phyloP scores from a whole-genome alignment of 2,888 invertebrate genomes.

The Metellina segmentata region DNA sequence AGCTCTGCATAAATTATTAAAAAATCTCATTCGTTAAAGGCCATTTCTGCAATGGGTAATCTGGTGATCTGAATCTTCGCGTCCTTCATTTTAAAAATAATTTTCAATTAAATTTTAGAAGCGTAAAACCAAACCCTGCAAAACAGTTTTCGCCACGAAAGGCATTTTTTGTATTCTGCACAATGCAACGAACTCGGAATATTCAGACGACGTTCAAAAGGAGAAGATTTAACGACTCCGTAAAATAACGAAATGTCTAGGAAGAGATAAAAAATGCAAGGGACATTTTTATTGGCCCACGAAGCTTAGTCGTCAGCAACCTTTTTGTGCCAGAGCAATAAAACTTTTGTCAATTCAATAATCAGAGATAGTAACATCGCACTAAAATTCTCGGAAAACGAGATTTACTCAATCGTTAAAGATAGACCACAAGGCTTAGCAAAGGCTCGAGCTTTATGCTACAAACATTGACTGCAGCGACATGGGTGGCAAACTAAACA shows the following conservation, averaged over 20 bases:
- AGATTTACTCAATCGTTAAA: slow-evolving; percentile 32
- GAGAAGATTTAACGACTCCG: slow-evolving; percentile 10
- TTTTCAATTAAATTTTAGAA: not conserved
- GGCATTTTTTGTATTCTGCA: not conserved
- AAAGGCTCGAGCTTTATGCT: not conserved
- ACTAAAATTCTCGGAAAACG: slow-evolving; percentile 29
- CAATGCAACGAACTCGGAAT: not conserved
- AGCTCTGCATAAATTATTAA: too few relatives aligned
- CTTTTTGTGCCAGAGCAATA: slow-evolving; percentile 8
- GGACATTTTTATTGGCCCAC: not conserved
- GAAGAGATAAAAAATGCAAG: not conserved
- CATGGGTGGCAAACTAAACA: not conserved
- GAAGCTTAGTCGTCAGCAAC: slow-evolving; percentile 13
- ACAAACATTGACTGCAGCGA: not conserved
- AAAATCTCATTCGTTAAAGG: too few relatives aligned
- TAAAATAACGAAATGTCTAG: not conserved
- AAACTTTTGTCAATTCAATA: slow-evolving; percentile 53
- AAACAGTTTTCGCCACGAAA: not conserved
- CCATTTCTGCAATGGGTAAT: too few relatives aligned
- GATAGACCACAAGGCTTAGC: not conserved
- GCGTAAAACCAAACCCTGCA: not conserved
- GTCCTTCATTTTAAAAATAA: not conserved
- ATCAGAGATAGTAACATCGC: slow-evolving; percentile 17
- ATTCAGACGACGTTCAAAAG: not conserved
- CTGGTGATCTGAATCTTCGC: too few relatives aligned